Percentiles rank a stretch among this genome's conserved stretches.
Evolutionary conservation across 2,113 vertebrate genomes (phyloP).

Genomic region (Alces alces): DNA sequence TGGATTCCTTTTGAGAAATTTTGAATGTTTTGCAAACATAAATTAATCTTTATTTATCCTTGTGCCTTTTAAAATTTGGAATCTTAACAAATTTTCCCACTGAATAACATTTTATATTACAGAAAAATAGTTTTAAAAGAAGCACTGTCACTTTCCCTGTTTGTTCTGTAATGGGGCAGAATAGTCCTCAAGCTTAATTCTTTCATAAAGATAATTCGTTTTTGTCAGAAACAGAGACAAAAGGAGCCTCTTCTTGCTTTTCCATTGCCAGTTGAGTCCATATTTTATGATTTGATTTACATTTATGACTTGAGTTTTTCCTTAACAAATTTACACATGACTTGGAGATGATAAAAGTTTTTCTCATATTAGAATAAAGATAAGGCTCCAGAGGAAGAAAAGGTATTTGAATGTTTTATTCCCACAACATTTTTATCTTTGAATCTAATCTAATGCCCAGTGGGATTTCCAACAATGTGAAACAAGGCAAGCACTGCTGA

Average conservation of each 20-base stretch:
- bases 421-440: constrained; percentile 49
- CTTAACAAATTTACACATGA: constrained; percentile 4
- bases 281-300: background rate
- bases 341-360: background rate
- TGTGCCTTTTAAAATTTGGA: background rate
- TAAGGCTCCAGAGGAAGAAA: background rate
- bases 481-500: background rate
- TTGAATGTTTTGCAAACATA: background rate
- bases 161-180: background rate
- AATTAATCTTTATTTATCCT: background rate
- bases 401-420: constrained; percentile 17
- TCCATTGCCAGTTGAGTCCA: background rate
- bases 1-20: background rate
- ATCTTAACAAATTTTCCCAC: background rate
- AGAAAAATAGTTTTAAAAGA: background rate
- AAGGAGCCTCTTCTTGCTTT: background rate
- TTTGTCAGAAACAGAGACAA: background rate
- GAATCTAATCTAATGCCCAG: constrained; percentile 62
- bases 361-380: constrained; percentile 25
- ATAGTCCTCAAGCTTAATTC: background rate
- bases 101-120: background rate
- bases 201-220: background rate
- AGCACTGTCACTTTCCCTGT: background rate
- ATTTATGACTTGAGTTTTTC: constrained; percentile 15
- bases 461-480: constrained; percentile 50